These are phyloP conservation scores for Rhagoletis pomonella DNA, from an alignment of 1,140 invertebrate species.

Conservation along the genomic window DNA sequence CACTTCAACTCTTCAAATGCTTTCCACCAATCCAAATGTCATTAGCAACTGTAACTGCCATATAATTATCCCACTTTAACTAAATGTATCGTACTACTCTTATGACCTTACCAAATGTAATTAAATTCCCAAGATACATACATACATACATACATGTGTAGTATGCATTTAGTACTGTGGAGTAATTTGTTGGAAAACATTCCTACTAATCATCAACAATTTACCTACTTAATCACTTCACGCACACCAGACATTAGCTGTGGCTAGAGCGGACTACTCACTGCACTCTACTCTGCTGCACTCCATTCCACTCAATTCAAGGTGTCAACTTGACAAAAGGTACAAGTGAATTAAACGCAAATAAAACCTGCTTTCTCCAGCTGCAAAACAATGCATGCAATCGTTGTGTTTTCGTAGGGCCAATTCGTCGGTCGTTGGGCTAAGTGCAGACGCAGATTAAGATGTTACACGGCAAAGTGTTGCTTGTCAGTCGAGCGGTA, in stretches of 20 bases:
- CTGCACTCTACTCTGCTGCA: background rate
- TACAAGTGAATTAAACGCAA: constrained; percentile 48
- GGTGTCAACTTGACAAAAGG: constrained; percentile 46
- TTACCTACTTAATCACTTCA: constrained; percentile 6
- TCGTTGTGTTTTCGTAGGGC: constrained; percentile 8
- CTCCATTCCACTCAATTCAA: background rate
- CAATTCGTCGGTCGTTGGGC: constrained; percentile 19
- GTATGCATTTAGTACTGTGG: background rate
- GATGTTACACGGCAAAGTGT: constrained; percentile 57
- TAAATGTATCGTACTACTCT: background rate
- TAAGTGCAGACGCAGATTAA: constrained; percentile 49
- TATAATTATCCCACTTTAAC: background rate
- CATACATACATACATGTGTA: no score
- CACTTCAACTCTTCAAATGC: background rate
- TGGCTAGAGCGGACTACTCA: background rate
- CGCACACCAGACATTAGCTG: background rate
- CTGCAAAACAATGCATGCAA: background rate
- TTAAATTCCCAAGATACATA: background rate
- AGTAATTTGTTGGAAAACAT: constrained; percentile 41
- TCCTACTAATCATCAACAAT: constrained; percentile 40
- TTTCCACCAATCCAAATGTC: background rate
- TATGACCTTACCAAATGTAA: background rate
- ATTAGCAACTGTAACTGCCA: background rate
- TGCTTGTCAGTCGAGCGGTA: constrained; percentile 54
- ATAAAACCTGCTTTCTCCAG: constrained; percentile 38